Percentiles rank a stretch among this genome's conserved stretches.
phyloP scores from a whole-genome alignment of 1,140 invertebrate species.

The Diuraphis noxia region DNA sequence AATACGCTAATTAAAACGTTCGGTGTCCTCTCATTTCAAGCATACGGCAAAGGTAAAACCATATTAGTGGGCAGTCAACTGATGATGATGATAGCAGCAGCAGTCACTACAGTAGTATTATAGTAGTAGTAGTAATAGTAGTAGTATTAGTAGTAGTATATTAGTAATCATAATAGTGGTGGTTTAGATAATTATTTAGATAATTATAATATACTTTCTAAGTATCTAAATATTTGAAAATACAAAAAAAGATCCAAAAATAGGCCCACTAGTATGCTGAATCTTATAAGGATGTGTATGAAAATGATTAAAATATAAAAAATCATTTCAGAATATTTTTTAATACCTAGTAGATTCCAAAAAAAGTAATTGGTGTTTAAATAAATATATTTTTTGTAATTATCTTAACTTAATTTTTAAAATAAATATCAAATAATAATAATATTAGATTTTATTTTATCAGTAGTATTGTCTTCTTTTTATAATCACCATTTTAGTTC shows the following conservation, averaged over 20 bases:
- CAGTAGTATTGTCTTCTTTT: not conserved
- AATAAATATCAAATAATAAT: not conserved
- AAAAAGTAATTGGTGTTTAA: no score
- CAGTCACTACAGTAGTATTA: no score
- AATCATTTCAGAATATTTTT: not conserved
- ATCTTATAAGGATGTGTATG: not conserved
- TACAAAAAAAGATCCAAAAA: not conserved
- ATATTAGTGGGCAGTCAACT: not conserved
- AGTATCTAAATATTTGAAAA: not conserved
- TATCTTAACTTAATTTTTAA: no score
- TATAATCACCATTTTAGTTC: not conserved
- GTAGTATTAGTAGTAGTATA: no score
- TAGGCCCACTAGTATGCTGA: not conserved
- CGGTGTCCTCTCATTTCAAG: not conserved
- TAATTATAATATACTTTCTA: no score
- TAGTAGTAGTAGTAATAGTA: no score
- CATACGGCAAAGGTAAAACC: not conserved
- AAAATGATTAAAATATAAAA: not conserved
- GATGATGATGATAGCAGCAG: no score
- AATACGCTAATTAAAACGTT: constrained; percentile 11
- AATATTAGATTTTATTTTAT: not conserved
- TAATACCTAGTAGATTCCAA: not conserved
- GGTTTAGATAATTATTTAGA: no score
- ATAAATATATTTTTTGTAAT: no score
- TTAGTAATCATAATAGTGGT: no score